phyloP scores from a whole-genome alignment of 2,888 invertebrate genomes.

The Lymantria monacha region DNA sequence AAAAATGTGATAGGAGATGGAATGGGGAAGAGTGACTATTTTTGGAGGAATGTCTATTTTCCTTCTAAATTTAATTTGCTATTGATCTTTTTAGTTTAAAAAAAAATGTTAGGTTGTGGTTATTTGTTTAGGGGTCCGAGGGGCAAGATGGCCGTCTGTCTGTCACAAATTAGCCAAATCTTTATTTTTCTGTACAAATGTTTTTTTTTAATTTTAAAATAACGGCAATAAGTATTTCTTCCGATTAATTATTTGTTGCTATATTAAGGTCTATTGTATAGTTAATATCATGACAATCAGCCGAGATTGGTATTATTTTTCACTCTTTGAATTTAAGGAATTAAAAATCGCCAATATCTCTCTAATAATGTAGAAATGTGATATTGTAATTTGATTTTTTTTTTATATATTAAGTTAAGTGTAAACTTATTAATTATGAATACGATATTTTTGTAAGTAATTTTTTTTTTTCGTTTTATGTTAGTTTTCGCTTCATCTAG shows the following conservation, averaged over 20 bases:
- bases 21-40: conserved; percentile 56
- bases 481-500: conserved; percentile 75
- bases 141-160: conserved; percentile 40
- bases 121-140: conserved; percentile 43
- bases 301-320: conserved; percentile 60
- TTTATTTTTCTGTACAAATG: conserved; percentile 68
- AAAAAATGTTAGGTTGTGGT: conserved; percentile 74
- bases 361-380: conserved; percentile 83
- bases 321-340: conserved; percentile 56
- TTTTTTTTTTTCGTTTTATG: conserved; percentile 64
- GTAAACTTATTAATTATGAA: conserved; percentile 76
- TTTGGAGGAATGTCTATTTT: conserved; percentile 61
- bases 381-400: conserved; percentile 81
- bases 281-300: conserved; percentile 60
- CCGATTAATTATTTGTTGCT: conserved; percentile 62
- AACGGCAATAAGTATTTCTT: conserved; percentile 75
- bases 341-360: conserved; percentile 74
- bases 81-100: conserved; percentile 51
- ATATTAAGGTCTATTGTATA: conserved; percentile 59
- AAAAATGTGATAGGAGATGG: conserved; percentile 72
- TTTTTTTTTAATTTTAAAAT: conserved; percentile 51
- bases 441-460: conserved; percentile 79
- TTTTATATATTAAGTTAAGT: conserved; percentile 66
- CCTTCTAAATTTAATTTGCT: conserved; percentile 59
- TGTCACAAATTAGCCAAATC: conserved; percentile 76